Evolutionary conservation across 2,113 vertebrate species (phyloP).

Genomic region (Chelonoidis abingdonii): DNA sequence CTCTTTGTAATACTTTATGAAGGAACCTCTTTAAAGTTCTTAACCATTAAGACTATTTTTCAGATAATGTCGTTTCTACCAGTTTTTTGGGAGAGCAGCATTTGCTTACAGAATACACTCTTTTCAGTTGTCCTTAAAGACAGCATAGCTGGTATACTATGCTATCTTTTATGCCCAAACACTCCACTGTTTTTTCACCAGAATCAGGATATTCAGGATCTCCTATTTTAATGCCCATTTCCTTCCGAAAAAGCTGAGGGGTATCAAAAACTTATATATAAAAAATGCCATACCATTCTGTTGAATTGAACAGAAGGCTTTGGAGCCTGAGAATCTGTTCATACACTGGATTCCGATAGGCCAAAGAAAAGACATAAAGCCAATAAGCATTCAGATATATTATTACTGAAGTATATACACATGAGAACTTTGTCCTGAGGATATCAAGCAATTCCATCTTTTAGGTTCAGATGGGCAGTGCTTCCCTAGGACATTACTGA

Average conservation of each 20-base stretch:
- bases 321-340: background rate
- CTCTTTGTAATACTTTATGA: background rate
- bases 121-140: background rate
- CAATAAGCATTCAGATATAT: background rate
- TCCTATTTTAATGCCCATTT: background rate
- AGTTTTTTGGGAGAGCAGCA: background rate
- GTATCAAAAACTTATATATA: background rate
- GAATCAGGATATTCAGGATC: background rate
- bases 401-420: constrained; percentile 4
- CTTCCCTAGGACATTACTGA: constrained; percentile 22
- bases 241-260: background rate
- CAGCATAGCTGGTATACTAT: background rate
- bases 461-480: background rate
- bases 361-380: background rate
- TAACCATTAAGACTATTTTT: background rate
- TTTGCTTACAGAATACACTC: background rate
- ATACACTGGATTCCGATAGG: background rate
- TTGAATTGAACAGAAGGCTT: background rate
- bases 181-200: background rate
- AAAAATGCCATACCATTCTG: background rate
- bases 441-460: constrained; percentile 23
- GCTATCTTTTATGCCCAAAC: background rate
- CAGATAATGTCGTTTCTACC: background rate
- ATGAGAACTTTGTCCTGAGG: background rate
- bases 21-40: background rate